phyloP scores from a whole-genome alignment of 2,888 invertebrate species.

The Torymus auratus region DNA sequence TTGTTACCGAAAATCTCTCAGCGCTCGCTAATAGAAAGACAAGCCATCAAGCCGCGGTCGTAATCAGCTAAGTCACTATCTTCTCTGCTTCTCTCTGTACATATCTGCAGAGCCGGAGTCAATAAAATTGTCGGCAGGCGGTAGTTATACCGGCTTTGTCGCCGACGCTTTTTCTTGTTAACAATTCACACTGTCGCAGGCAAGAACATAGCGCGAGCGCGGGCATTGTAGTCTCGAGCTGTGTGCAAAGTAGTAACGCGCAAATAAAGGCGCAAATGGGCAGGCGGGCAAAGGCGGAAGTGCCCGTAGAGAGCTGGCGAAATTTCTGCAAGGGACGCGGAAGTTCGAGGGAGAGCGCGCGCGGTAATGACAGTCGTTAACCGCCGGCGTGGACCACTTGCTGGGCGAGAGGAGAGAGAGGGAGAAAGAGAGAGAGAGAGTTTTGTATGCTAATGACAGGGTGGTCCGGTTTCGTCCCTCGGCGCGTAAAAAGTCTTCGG shows the following conservation, averaged over 20 bases:
- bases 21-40: constrained; percentile 33
- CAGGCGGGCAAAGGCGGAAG: constrained; percentile 65
- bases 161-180: constrained; percentile 32
- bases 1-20: too few species aligned
- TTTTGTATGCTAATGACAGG: constrained; percentile 70
- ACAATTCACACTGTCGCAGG: constrained; percentile 48
- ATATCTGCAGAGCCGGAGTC: constrained; percentile 10
- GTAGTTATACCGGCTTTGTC: neutral
- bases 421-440: constrained; percentile 46
- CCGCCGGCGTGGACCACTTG: constrained; percentile 57
- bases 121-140: constrained; percentile 37
- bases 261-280: constrained; percentile 64
- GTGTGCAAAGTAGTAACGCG: constrained; percentile 58
- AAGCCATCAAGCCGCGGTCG: neutral
- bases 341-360: constrained; percentile 11
- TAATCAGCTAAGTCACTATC: too few species aligned
- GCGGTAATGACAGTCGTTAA: constrained; percentile 69
- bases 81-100: neutral
- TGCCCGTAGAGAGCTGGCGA: constrained; percentile 49
- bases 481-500: constrained; percentile 63
- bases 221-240: constrained; percentile 37
- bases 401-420: constrained; percentile 45
- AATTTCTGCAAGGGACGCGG: constrained; percentile 34
- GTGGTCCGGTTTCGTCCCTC: constrained; percentile 63
- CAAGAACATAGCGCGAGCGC: constrained; percentile 5